Conservation (phyloP, 2,888 invertebrate species). For the Platycheirus rosarum region DNA sequence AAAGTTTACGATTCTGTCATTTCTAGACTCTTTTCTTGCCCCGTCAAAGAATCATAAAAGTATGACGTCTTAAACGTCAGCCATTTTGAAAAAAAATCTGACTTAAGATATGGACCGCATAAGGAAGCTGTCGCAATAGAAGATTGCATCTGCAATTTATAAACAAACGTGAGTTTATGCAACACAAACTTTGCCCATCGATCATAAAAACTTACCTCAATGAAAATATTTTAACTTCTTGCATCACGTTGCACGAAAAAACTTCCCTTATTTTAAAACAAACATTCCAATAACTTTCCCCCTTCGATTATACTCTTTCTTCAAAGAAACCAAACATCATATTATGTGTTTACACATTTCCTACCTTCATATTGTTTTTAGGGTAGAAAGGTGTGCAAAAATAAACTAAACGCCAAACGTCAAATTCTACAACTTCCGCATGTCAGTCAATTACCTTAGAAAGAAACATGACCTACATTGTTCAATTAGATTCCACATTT, state of each 20-base stretch:
- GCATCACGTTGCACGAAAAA: neutral
- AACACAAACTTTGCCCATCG: no score
- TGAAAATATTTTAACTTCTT: neutral
- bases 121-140: no score
- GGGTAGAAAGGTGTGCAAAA: slow-evolving; percentile 13
- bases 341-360: slow-evolving; percentile 21
- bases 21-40: no score
- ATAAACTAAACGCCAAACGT: slow-evolving; percentile 37
- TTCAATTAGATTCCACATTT: slow-evolving; percentile 45
- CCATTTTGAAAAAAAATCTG: no score
- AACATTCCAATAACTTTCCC: slow-evolving; percentile 9
- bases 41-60: no score
- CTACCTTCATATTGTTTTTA: neutral
- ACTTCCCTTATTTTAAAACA: slow-evolving; percentile 8
- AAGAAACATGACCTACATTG: slow-evolving; percentile 66
- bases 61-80: no score
- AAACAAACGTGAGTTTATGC: no score
- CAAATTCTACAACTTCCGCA: slow-evolving; percentile 56
- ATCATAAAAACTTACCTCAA: no score
- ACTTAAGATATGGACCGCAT: no score
- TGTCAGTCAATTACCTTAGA: slow-evolving; percentile 66
- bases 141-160: no score
- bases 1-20: no score
- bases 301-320: neutral
- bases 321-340: slow-evolving; percentile 8